phyloP scores from a whole-genome alignment of 2,797 vertebrate genomes.

The Sebastiscus albofasciatus region DNA sequence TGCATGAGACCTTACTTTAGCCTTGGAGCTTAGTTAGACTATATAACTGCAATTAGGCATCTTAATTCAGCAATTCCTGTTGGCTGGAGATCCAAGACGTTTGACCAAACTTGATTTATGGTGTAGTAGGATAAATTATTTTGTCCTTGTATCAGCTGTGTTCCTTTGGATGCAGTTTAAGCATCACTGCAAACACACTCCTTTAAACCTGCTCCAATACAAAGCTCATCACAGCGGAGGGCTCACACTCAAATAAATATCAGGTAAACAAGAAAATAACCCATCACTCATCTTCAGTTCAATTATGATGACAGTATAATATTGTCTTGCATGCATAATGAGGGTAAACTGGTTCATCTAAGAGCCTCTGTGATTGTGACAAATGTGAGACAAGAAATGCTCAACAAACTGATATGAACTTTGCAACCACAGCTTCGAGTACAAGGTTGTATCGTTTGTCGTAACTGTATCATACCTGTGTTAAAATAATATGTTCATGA shows the following conservation, averaged over 20 bases:
- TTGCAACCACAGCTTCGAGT: neutral
- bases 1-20: neutral
- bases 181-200: neutral
- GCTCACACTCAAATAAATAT: neutral
- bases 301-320: conserved; percentile 9
- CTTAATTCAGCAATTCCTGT: neutral
- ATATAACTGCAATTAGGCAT: neutral
- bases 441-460: neutral
- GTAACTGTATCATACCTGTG: neutral
- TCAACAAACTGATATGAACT: neutral
- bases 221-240: conserved; percentile 19
- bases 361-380: neutral
- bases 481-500: neutral
- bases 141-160: neutral
- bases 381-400: neutral
- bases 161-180: neutral
- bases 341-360: neutral
- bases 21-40: neutral
- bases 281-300: conserved; percentile 7
- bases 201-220: neutral
- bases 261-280: neutral
- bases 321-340: conserved; percentile 8
- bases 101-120: neutral
- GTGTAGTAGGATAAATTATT: neutral
- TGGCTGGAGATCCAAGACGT: neutral